Conservation (phyloP, 2,113 vertebrate genomes). For the Polypterus senegalus region DNA sequence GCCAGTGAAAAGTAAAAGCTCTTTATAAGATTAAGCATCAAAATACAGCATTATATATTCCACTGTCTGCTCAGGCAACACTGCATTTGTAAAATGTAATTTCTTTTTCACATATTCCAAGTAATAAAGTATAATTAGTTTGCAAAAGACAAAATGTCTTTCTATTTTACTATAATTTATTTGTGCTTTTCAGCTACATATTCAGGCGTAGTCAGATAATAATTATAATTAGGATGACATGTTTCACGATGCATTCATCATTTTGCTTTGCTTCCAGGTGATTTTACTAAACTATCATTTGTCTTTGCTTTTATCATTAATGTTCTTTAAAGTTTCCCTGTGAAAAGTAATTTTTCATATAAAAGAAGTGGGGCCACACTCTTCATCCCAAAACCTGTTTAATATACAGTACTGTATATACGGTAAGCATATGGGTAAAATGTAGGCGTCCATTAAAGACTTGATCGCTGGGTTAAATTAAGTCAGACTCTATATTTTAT, state of each 20-base stretch:
- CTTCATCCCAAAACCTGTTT: too few species aligned
- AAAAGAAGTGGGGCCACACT: too few species aligned
- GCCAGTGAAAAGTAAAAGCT: too few species aligned
- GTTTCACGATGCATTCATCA: constrained; percentile 35
- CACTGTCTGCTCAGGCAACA: too few species aligned
- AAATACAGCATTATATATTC: too few species aligned
- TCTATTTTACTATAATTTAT: background rate
- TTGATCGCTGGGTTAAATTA: too few species aligned
- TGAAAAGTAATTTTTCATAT: too few species aligned
- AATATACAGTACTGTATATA: too few species aligned
- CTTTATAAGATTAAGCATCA: too few species aligned
- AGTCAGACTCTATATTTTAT: too few species aligned
- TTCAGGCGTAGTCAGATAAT: constrained; percentile 32
- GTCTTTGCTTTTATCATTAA: background rate
- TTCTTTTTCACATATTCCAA: constrained; percentile 10
- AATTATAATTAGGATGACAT: constrained; percentile 43
- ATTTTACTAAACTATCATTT: constrained; percentile 21
- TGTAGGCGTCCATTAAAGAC: too few species aligned
- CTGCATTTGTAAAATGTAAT: background rate
- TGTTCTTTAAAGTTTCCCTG: background rate
- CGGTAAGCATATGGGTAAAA: too few species aligned
- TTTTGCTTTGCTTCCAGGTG: constrained; percentile 41
- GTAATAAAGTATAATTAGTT: background rate
- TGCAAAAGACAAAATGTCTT: background rate
- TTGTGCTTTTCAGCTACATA: constrained; percentile 25